Conservation (phyloP, 2,113 vertebrate species). For the Fregata magnificens region DNA sequence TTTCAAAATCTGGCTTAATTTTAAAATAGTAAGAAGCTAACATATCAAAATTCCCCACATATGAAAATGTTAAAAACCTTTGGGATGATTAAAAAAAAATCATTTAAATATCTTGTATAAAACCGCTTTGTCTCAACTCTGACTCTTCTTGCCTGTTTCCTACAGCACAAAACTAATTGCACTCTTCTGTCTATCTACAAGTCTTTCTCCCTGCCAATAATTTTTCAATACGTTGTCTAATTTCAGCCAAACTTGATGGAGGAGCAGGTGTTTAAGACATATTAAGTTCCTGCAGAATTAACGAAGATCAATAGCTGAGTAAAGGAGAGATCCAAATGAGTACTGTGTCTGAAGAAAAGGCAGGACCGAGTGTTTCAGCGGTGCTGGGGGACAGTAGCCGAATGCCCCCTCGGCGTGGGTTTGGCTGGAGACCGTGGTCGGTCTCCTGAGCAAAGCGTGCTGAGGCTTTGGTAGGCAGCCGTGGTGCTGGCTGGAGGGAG, state of each 20-base stretch:
- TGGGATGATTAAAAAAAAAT: neutral
- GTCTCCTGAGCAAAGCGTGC: too few species aligned
- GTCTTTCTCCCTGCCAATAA: neutral
- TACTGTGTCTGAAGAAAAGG: too few species aligned
- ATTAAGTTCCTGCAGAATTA: neutral
- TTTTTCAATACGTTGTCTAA: neutral
- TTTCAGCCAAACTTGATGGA: neutral
- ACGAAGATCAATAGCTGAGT: neutral
- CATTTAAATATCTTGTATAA: neutral
- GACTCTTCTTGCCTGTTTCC: neutral
- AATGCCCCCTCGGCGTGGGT: accelerated
- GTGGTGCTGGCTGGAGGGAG: neutral
- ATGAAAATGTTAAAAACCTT: neutral
- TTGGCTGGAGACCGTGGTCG: neutral
- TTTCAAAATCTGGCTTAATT: neutral
- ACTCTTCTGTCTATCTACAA: neutral
- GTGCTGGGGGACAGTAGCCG: too few species aligned
- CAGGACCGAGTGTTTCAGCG: accelerated
- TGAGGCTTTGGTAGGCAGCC: neutral
- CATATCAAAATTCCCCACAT: neutral
- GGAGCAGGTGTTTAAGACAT: neutral
- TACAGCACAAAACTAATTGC: too few species aligned
- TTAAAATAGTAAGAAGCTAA: neutral
- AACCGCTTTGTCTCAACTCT: neutral
- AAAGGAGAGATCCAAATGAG: accelerated